Evolutionary conservation across 2,797 vertebrate species (phyloP), one percentile per base, ranked within the genome.

Genomic region (Carduelis carduelis): DNA sequence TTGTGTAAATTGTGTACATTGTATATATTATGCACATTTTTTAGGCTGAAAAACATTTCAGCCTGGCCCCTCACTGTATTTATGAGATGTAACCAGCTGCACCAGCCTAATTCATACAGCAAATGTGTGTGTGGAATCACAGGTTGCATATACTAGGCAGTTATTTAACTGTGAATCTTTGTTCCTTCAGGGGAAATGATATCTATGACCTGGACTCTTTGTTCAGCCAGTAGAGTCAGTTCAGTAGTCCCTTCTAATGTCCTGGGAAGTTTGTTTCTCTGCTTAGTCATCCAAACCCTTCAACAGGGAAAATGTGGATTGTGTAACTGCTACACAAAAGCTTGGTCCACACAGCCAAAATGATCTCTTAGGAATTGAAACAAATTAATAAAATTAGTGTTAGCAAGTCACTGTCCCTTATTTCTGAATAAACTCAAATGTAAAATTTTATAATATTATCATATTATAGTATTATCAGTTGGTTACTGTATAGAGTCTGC

Each of bases 61-160:
- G 3, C 19, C 32, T 22, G 56, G 11, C 1, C 43, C 14, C 14
- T 87, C 27, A 49, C 27, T 77, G 39, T 2, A 15, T 79, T 77
- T 74, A 14, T 44, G 53, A 63, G 20, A 28, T 52, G 13, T 10
- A 80, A 63, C 17, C 32, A 82, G 13, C 13, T 19, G 21, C 22
- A 52, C 32, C 30, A 55, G n/a, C 5, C 35, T 61, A 70, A 70
- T 56, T 43, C 30, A 9, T 35, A 63, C 2, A 55, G 16, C 5
- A 22, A 66, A 50, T 0, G 0, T 11, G 11, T 18, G 18, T 13
- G 26, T 34, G 34, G 41, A 44, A 52, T 12, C 21, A 52, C 8
- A 19, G 19, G 16, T 14, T 69, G 11, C 20, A n/a, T 17, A 65
- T 11, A 18, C 10, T 53, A 5, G 6, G 12, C 12, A 53, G 10